Evolutionary conservation across 1,140 invertebrate genomes (phyloP).

Genomic region (Megalopta genalis): DNA sequence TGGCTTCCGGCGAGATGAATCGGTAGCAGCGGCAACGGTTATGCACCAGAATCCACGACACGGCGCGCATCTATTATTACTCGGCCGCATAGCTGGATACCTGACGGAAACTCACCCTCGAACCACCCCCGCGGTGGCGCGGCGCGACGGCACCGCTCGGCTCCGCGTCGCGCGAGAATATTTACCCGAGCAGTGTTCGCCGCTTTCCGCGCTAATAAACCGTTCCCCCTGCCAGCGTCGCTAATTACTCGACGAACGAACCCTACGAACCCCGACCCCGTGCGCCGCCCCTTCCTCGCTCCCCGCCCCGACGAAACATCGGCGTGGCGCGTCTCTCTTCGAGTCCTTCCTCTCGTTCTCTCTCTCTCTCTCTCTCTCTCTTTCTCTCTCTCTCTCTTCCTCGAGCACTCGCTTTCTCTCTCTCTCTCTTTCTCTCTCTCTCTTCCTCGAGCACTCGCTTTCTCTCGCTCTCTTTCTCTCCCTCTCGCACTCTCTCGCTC

Average conservation of each 20-base stretch:
- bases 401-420: too few relatives aligned
- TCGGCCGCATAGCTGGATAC: constrained; percentile 50
- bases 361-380: too few relatives aligned
- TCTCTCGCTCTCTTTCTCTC: too few relatives aligned
- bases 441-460: too few relatives aligned
- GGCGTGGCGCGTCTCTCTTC: constrained; percentile 32
- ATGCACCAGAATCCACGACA: constrained; percentile 10
- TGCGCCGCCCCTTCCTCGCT: neutral
- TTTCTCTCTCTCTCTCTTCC: too few relatives aligned
- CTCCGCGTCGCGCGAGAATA: constrained; percentile 58
- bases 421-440: too few relatives aligned
- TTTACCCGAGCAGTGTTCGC: constrained; percentile 65
- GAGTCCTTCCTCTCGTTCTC: constrained; percentile 6
- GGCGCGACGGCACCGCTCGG: neutral
- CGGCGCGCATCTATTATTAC: constrained; percentile 44
- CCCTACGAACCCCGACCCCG: constrained; percentile 6
- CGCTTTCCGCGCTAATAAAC: constrained; percentile 71
- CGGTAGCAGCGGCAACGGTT: neutral
- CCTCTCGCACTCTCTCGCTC: too few relatives aligned
- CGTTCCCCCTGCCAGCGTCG: constrained; percentile 60
- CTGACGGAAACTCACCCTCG: constrained; percentile 58
- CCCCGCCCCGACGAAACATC: neutral
- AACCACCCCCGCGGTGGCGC: neutral
- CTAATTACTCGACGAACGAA: constrained; percentile 69
- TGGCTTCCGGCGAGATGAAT: constrained; percentile 7